These are phyloP conservation scores for Mus spicilegus DNA, from an alignment of 2,113 vertebrate species.

Conservation along the genomic window DNA sequence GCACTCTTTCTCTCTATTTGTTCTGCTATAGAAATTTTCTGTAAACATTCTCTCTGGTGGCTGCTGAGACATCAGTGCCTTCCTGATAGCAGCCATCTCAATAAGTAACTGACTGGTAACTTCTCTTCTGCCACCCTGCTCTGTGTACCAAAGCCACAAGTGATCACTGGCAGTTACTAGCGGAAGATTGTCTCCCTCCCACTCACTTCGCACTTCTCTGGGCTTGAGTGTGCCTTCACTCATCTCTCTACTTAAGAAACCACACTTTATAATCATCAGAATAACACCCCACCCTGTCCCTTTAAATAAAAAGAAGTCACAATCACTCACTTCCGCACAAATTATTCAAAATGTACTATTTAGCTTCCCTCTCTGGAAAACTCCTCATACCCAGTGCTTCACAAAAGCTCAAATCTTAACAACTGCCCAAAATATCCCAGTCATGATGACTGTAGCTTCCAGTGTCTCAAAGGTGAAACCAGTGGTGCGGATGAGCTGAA, in stretches of 20 bases:
- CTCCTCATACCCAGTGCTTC: neutral
- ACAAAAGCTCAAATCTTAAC: neutral
- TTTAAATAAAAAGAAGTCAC: neutral
- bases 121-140: neutral
- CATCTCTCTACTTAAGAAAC: neutral
- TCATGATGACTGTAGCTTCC: too few species aligned
- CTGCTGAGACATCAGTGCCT: neutral
- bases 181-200: too few species aligned
- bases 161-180: neutral
- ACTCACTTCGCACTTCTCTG: neutral
- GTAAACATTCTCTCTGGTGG: neutral
- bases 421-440: neutral
- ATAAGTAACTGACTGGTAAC: neutral
- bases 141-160: neutral
- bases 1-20: neutral
- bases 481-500: too few species aligned
- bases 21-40: neutral
- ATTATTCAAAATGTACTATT: neutral
- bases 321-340: neutral
- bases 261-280: neutral
- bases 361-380: neutral
- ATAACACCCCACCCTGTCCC: neutral
- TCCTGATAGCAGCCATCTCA: neutral
- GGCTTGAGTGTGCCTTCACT: neutral
- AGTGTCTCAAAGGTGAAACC: neutral